These are phyloP conservation scores for Athalia cordata DNA, from an alignment of 2,888 invertebrate species.

Conservation along the genomic window DNA sequence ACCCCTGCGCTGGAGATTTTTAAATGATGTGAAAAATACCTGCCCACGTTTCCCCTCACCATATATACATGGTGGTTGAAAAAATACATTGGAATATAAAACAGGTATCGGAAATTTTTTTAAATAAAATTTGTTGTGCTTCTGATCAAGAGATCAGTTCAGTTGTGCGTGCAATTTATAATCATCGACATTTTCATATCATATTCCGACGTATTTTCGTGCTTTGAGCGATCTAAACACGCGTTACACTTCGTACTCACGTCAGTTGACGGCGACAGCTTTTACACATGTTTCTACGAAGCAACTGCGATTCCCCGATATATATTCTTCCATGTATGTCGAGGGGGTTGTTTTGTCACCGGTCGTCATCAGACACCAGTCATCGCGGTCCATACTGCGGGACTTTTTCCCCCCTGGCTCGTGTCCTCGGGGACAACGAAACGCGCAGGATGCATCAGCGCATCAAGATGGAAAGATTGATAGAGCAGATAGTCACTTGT, in stretches of 20 bases:
- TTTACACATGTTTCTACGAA: background rate
- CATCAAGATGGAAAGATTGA: slow-evolving; percentile 60
- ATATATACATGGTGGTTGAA: too few species aligned
- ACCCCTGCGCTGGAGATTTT: background rate
- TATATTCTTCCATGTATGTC: background rate
- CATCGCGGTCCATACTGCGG: slow-evolving; percentile 34
- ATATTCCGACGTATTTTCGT: background rate
- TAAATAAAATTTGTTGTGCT: too few species aligned
- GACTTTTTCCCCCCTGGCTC: slow-evolving; percentile 51
- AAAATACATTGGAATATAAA: too few species aligned
- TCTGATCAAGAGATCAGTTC: too few species aligned
- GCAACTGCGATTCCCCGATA: background rate
- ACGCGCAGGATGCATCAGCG: slow-evolving; percentile 28
- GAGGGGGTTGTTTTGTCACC: slow-evolving; percentile 11
- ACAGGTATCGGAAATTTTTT: too few species aligned
- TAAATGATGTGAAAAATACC: too few species aligned
- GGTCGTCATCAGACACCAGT: background rate
- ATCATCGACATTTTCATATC: background rate
- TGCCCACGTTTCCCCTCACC: background rate
- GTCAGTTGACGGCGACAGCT: background rate
- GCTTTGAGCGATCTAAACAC: slow-evolving; percentile 38
- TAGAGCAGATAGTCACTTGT: slow-evolving; percentile 63
- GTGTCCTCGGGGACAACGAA: slow-evolving; percentile 46
- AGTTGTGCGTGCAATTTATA: too few species aligned
- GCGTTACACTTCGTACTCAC: slow-evolving; percentile 10